phyloP scores from a whole-genome alignment of 2,888 invertebrate genomes.

The Acanthococcus lagerstroemiae region DNA sequence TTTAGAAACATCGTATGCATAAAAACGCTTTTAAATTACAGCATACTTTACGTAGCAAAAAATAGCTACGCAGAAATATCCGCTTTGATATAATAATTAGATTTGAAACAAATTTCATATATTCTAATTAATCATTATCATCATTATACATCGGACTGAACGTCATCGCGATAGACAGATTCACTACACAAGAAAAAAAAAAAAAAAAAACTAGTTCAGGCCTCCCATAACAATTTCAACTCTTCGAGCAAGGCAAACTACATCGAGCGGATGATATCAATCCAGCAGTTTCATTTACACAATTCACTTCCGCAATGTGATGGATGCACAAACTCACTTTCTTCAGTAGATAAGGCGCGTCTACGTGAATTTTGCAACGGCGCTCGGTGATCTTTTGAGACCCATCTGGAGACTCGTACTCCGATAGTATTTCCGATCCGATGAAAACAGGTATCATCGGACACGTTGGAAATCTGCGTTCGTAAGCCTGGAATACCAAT shows the following conservation, averaged over 20 bases:
- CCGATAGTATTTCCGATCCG: slow-evolving; percentile 70
- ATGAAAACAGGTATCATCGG: slow-evolving; percentile 90
- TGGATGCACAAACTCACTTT: slow-evolving; percentile 52
- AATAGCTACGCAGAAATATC: no score
- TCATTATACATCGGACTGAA: no score
- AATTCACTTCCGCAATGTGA: neutral
- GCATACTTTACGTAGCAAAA: no score
- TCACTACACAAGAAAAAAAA: neutral
- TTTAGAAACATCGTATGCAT: no score
- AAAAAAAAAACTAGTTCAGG: neutral
- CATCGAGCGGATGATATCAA: no score
- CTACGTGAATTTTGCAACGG: slow-evolving; percentile 79
- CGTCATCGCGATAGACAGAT: no score
- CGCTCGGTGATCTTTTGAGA: slow-evolving; percentile 69
- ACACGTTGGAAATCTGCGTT: slow-evolving; percentile 84
- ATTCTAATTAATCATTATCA: no score
- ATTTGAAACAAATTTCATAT: no score
- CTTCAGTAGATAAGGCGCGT: slow-evolving; percentile 87
- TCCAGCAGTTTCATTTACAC: no score
- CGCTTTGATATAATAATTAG: no score
- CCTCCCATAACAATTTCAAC: no score
- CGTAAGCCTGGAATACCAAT: slow-evolving; percentile 65
- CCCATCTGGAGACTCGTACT: slow-evolving; percentile 66
- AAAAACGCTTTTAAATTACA: no score
- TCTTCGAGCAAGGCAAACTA: neutral